Evolutionary conservation across 2,113 vertebrate species (phyloP).

Genomic region (Aepyceros melampus): DNA sequence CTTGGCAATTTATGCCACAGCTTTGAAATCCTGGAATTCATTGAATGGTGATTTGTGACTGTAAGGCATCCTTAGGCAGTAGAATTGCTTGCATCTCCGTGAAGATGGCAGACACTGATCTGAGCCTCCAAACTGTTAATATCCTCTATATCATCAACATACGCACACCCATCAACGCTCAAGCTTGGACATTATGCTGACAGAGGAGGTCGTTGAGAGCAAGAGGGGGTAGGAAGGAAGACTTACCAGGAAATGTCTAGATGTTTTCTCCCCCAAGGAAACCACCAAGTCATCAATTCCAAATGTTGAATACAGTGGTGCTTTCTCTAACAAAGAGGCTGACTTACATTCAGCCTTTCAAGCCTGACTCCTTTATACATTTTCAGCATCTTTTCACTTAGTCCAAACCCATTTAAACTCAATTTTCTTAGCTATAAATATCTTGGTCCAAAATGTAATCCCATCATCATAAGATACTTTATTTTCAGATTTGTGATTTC

Average conservation of each 20-base stretch:
- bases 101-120: accelerated
- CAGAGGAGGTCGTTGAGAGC: accelerated
- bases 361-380: background rate
- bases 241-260: background rate
- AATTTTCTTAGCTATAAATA: conserved; percentile 1
- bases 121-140: background rate
- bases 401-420: conserved; percentile 10
- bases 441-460: background rate
- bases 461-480: background rate
- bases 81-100: accelerated
- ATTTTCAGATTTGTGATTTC: conserved; percentile 17
- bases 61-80: accelerated
- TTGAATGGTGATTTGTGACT: background rate
- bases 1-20: background rate
- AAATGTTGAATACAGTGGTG: background rate
- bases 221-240: background rate
- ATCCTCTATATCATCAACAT: no score
- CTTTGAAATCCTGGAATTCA: background rate
- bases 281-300: background rate
- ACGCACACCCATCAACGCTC: accelerated
- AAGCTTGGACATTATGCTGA: accelerated
- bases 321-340: background rate
- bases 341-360: background rate
- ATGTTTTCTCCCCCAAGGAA: background rate
- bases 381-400: background rate